Base-by-base conservation (phyloP, 1,140 invertebrate species). In the Himalopsyche phryganea region DNA sequence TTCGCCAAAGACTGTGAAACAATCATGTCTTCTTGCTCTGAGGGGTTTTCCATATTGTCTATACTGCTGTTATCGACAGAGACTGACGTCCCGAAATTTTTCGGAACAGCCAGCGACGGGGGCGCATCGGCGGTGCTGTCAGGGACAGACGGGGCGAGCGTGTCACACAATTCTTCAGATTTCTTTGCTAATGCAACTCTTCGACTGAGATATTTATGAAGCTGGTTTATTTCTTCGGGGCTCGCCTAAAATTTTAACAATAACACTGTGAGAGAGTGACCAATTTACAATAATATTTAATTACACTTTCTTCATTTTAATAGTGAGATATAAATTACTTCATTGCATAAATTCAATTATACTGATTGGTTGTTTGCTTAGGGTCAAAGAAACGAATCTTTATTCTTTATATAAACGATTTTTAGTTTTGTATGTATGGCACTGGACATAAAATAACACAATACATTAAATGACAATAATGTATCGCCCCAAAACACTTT, bases 191-290 rank as follows among this genome's bases (percentile, higher is more conserved):
- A 35, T 11, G 40, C 42, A 13, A 64, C 61, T 58, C 61, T 52
- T 1, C 28, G 33, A 19, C 40, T 60, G 10, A 64, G 36, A 13
- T 42, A 49, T 48, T 57, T 58, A 41, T 57, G 42, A 9, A 64
- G 42, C 52, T 53, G 50, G 23, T 40, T 42, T 7, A 64, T 54
- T 58, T 64, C 61, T 41, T 64, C 58, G 0, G 61, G 61, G 32
- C 57, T 64, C 15, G 61, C 61, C 61, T 64, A 33, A 10, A 50
- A 58, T 32, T 36, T 23, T 35, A 17, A 52, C 48, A 48, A 28
- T 7, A 18, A 19, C 45, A 5, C n/a, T n/a, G n/a, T n/a, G n/a
- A n/a, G n/a, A n/a, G n/a, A n/a, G n/a, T n/a, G n/a, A n/a, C n/a
- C n/a, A n/a, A n/a, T n/a, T n/a, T n/a, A n/a, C n/a, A n/a, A n/a